Evolutionary conservation across 1,140 invertebrate genomes (phyloP), one percentile per base, ranked within the genome.

Genomic region (Hypothenemus hampei): DNA sequence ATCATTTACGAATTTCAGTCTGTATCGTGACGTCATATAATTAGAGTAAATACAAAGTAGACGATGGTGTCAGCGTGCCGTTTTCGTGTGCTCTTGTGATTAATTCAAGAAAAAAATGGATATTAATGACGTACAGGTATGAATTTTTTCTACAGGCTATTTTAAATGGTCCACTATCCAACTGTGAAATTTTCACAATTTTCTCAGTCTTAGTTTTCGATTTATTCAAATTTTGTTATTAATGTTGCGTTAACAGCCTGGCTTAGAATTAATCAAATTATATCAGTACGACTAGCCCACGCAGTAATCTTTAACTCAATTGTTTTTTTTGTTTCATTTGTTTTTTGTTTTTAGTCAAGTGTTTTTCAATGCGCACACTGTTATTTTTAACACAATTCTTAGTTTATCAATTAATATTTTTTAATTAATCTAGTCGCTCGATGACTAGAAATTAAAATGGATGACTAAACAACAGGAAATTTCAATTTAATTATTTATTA

Each of bases 21-120:
- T 76, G 75, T 78, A 78, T 76, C 73, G 78, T 82, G 81, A 83
- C 81, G 81, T 82, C 81, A 83, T 74, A 78, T 82, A 82, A 83
- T 83, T 82, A 82, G 79, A 82, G 80, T 82, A 82, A 83, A 82
- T 83, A 83, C 80, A 82, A 82, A 82, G 79, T 82, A 80, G 78
- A 81, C 76, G 77, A 78, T 80, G 78, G 78, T 70, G 78, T 77
- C 75, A 78, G 78, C 79, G 78, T 81, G 79, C 73, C 76, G 71
- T 75, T 68, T 61, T 66, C 55, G 60, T 63, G 62, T 63, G 54
- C 57, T 59, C 61, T 62, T 65, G 64, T 68, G 74, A 77, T 78
- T 73, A 69, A 70, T 65, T 72, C 66, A 52, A 65, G 65, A 72
- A 71, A 71, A 73, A 71, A 68, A 74, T 74, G 73, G 72, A 73